Base-by-base conservation (phyloP, 2,797 vertebrate genomes). In the Mormyrops attenuatus region DNA sequence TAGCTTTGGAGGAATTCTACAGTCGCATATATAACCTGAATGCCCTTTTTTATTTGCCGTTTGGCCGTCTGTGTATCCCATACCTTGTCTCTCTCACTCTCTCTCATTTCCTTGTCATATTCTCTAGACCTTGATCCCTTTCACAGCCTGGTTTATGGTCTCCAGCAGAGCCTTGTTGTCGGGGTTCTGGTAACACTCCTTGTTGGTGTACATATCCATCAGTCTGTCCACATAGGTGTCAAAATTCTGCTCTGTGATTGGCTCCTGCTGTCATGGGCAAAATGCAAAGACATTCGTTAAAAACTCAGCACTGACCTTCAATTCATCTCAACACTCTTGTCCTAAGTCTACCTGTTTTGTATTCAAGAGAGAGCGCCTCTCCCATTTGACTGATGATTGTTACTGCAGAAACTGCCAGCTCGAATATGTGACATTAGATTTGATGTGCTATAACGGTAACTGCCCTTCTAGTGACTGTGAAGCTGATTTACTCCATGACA, bases 191-290 rank as follows among this genome's bases (percentile, higher is more conserved):
- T 98, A 99, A 96, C 98, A 98, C 94, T 99, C 98, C 95, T 98
- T 98, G 93, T 99, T 98, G 93, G 97, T 99, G 94, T 99, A 99
- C 98, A 99, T 99, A 94, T 99, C 97, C 20, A 98, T 99, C 94
- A 99, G 96, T 0, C 98, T 98, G 92, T 97, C 99, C 93, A 99
- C 97, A 0, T 99, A 99, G 7, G 96, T 95, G 86, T 99, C 97
- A 0, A 99, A 99, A 93, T 99, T 99, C 96, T 99, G 97, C 94
- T 99, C 98, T 0, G 97, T 98, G 88, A 99, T 96, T 47, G 98
- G 98, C 91, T 99, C 98, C 97, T 99, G 95, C 95, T 95, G 91
- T 88, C 89, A 50, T 17, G 41, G 89, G 88, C 3, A 89, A 89
- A 63, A 22, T 8, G 5, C 89, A 11, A 90, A 4, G 26, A 11